Evolutionary conservation across 2,797 vertebrate genomes (phyloP), one percentile per base, ranked within the genome.

Genomic region (Dipus sagitta): DNA sequence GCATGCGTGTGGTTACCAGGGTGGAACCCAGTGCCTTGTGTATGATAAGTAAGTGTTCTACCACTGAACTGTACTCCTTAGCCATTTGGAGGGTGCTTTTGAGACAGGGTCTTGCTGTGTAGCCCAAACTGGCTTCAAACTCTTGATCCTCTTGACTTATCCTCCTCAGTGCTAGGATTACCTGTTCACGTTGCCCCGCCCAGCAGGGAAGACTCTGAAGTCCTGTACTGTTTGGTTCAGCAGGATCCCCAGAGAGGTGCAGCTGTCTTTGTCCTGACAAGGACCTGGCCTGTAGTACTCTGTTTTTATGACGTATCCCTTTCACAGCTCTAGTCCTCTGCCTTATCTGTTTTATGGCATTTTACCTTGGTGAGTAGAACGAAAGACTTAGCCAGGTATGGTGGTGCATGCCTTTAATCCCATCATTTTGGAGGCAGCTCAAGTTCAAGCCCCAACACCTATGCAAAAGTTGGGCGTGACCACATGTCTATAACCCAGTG

Each of bases 301-400:
- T 32, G 68, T 75, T 32, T 71, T 85, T 58, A 54, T 68, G 47
- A 77, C 23, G 23, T 26, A 12, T 32, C 8, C 15, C 62, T 42
- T 15, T 91, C 38, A 42, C 18, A 82, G 28, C 52, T 84, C 20
- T 23, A 52, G 34, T 52, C 24, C 52, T 80, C 6, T 83, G 23
- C 7, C 9, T 85, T 18, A 21, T 68, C 54, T 52, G 12, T 83
- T 91, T 91, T 88, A 20, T 83, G 65, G 14, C 28, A 28, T 28
- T 89, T 78, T 65, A 70, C 76, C 81, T 95, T 86, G 30, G 14
- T 72, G 71, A 93, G 10, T 72, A 77, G 72, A 95, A 58, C 64
- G 38, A 68, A 87, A 60, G 24, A 26, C 11, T 42, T 60, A 47
- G 1, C 47, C 47, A 47, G 11, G 47, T 47, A 47, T 47, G 47